Base-by-base conservation (phyloP, 2,888 invertebrate genomes). In the Apantesis nais region DNA sequence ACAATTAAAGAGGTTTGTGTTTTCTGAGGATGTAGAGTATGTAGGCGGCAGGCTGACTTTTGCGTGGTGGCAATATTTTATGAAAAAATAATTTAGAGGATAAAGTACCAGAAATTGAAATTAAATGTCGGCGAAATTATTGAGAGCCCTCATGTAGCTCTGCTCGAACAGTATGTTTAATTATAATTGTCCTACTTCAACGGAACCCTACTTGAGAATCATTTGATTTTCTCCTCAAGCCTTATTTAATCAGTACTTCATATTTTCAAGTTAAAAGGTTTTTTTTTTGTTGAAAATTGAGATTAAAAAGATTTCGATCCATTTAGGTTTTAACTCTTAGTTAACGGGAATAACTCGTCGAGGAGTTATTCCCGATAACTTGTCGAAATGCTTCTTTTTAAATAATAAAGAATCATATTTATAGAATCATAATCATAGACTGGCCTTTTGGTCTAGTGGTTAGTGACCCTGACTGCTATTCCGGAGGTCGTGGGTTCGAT, bases 181-280 rank as follows among this genome's bases (percentile, higher is more conserved):
- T 79, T 80, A 79, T 74, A 72, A 81, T 80, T 74, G 78, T 74
- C 55, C 73, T 69, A 34, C 74, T 62, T 71, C 48, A 71, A 25
- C 71, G 41, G 41, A 55, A 72, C 70, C 78, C 73, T 66, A 74
- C 81, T 81, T 79, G 65, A 74, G 64, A 62, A 68, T 74, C 74
- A 74, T 74, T 75, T 70, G 74, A 81, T 81, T 71, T 74, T 66
- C 73, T 69, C 65, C 66, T 73, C 71, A 65, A 68, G 66, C 71
- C 68, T 73, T 75, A 74, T 70, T 80, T 75, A 74, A 52, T 31
- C 52, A 65, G 52, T 71, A 71, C 65, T 73, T 77, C 69, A 71
- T 31, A 63, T 74, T 71, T 22, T 61, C 34, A 67, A 70, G 78
- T 73, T 79, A 78, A 78, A 75, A 74, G 67, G 65, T 76, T 72